Percentiles rank a stretch among this genome's conserved stretches.
Conservation (phyloP, 1,140 invertebrate species). For the Aphelinus atriplicis region DNA sequence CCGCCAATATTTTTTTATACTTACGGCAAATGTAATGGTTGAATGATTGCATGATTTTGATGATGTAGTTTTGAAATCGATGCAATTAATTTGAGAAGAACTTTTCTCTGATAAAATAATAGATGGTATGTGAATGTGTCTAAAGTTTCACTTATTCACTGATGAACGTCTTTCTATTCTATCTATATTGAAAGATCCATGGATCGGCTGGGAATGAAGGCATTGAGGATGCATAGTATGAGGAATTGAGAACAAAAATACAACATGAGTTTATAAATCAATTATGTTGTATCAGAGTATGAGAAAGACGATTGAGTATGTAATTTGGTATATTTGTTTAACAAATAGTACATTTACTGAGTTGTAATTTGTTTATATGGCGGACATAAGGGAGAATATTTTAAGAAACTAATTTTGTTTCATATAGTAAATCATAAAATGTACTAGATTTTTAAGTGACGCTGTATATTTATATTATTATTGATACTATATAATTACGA, state of each 20-base stretch:
- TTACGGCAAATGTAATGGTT: slow-evolving; percentile 3
- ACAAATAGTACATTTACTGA: slow-evolving; percentile 21
- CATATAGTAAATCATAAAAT: slow-evolving; percentile 15
- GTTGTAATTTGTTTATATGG: slow-evolving; percentile 1
- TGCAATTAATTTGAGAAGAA: slow-evolving; percentile 3
- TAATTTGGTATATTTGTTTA: slow-evolving; percentile 22
- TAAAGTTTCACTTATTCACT: slow-evolving; percentile 3
- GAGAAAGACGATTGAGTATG: slow-evolving; percentile 14
- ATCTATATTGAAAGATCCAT: not conserved
- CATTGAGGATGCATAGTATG: not conserved
- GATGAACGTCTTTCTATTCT: not conserved
- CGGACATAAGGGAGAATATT: slow-evolving; percentile 10
- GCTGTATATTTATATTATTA: slow-evolving; percentile 32
- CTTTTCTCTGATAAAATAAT: not conserved
- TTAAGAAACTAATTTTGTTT: slow-evolving; percentile 22
- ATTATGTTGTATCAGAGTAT: not conserved
- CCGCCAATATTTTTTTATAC: slow-evolving; percentile 25
- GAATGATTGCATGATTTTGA: not conserved
- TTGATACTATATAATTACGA: slow-evolving; percentile 10
- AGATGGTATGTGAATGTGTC: not conserved
- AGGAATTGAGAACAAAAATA: not conserved
- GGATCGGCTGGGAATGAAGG: slow-evolving; percentile 10
- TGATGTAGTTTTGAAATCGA: slow-evolving; percentile 6
- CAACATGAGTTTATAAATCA: slow-evolving; percentile 1
- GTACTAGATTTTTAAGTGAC: slow-evolving; percentile 5